Evolutionary conservation across 2,888 invertebrate species (phyloP).

Genomic region (Punctoribates punctum): DNA sequence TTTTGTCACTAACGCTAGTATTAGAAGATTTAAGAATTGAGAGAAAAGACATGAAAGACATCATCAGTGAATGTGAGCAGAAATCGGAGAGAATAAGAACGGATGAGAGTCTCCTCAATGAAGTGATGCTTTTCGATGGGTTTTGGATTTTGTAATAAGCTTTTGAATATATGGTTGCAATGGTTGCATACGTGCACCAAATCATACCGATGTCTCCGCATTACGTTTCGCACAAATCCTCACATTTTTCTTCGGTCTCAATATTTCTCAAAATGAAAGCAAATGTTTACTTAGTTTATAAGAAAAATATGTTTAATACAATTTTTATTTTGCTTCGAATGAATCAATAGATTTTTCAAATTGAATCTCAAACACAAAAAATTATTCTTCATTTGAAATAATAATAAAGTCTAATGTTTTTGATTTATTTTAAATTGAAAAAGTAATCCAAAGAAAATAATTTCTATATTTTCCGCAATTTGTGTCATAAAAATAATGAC

Average conservation of each 20-base stretch:
- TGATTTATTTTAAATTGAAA: too few relatives aligned
- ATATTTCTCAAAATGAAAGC: constrained; percentile 11
- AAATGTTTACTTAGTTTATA: constrained; percentile 9
- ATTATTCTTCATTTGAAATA: too few relatives aligned
- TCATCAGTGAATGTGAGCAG: background rate
- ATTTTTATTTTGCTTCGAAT: background rate
- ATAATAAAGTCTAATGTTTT: too few relatives aligned
- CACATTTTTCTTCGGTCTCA: background rate
- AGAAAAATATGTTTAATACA: background rate
- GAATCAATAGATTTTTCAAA: background rate
- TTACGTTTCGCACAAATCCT: background rate
- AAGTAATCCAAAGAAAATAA: too few relatives aligned
- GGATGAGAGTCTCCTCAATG: background rate
- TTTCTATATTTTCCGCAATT: too few relatives aligned
- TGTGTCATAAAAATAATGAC: too few relatives aligned
- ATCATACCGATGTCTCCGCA: background rate
- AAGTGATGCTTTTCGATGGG: constrained; percentile 10
- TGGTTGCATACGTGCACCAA: constrained; percentile 15
- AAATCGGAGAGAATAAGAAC: background rate
- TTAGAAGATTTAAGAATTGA: constrained; percentile 28
- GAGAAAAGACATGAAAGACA: constrained; percentile 24
- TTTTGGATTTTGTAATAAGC: constrained; percentile 3
- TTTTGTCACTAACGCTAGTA: constrained; percentile 21
- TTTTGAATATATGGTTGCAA: constrained; percentile 17
- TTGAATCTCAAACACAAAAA: too few relatives aligned